Percentiles rank a stretch among this genome's conserved stretches.
These are phyloP conservation scores for Phrynosoma platyrhinos DNA, from an alignment of 2,113 vertebrate genomes.

Conservation along the genomic window DNA sequence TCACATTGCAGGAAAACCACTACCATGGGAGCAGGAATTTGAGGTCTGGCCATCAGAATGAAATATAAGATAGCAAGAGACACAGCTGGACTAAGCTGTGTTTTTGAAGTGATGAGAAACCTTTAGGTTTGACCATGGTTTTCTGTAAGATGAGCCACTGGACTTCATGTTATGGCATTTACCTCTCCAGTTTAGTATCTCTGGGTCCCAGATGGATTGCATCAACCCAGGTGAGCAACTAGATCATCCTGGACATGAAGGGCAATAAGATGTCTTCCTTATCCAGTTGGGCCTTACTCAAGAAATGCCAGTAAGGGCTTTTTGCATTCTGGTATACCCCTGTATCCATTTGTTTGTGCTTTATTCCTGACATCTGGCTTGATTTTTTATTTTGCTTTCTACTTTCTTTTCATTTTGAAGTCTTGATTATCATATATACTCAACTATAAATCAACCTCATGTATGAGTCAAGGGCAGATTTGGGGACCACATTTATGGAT, in stretches of 20 bases:
- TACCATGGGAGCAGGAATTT: not conserved
- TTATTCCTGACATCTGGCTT: not conserved
- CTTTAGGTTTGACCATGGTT: not conserved
- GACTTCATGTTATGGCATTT: not conserved
- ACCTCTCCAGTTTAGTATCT: not conserved
- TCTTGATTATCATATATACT: too few species aligned
- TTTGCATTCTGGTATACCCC: not conserved
- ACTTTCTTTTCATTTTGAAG: too few species aligned
- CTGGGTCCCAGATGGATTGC: not conserved
- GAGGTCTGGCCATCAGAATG: not conserved
- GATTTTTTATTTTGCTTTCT: not conserved
- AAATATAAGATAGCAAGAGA: slow-evolving; percentile 5
- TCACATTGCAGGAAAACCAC: not conserved
- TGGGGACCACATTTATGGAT: too few species aligned
- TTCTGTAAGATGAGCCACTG: not conserved
- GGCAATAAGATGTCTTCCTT: not conserved
- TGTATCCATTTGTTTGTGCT: not conserved
- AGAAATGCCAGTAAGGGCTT: not conserved
- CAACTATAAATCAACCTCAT: too few species aligned
- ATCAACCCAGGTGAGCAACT: not conserved
- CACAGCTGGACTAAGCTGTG: not conserved
- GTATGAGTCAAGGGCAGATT: too few species aligned
- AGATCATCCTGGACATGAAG: not conserved
- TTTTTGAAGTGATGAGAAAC: not conserved
- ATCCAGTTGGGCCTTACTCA: not conserved